These are phyloP conservation scores for Sphaerophoria rueppellii DNA, from an alignment of 2,888 invertebrate species.

Conservation along the genomic window DNA sequence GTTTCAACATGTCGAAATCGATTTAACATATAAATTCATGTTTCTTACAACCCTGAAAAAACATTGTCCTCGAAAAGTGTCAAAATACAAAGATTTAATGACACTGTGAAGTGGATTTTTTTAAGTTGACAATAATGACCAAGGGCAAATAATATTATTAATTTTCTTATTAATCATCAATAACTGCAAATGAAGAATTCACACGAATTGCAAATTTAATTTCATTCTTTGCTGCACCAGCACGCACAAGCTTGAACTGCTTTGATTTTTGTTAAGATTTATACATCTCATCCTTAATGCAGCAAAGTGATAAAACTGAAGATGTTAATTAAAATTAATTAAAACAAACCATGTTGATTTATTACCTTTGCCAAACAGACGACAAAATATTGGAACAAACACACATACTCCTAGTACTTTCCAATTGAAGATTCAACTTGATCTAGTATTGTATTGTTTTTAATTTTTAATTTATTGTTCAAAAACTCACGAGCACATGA, in stretches of 20 bases:
- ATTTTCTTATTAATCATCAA: conserved; percentile 25
- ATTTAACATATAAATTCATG: too few species aligned
- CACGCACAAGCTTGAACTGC: conserved; percentile 31
- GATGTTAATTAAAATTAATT: conserved; percentile 25
- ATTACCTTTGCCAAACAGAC: conserved; percentile 40
- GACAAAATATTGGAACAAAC: conserved; percentile 11
- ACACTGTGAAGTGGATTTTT: not conserved
- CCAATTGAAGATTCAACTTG: conserved; percentile 15
- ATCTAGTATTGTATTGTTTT: not conserved
- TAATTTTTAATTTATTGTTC: not conserved
- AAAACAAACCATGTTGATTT: conserved; percentile 26
- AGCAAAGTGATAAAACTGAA: conserved; percentile 2
- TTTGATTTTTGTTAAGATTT: conserved; percentile 11
- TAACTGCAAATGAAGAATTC: conserved; percentile 3
- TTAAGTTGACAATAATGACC: too few species aligned
- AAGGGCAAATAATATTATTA: too few species aligned
- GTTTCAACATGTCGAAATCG: too few species aligned
- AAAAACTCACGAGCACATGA: conserved; percentile 17
- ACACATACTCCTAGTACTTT: not conserved
- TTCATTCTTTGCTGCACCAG: not conserved
- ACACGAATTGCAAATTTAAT: conserved; percentile 9
- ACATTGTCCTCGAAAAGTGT: too few species aligned
- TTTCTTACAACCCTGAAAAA: too few species aligned
- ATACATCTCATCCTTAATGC: not conserved
- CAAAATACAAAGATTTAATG: not conserved